Evolutionary conservation across 1,140 invertebrate genomes (phyloP).

Genomic region (Calephelis virginiensis): DNA sequence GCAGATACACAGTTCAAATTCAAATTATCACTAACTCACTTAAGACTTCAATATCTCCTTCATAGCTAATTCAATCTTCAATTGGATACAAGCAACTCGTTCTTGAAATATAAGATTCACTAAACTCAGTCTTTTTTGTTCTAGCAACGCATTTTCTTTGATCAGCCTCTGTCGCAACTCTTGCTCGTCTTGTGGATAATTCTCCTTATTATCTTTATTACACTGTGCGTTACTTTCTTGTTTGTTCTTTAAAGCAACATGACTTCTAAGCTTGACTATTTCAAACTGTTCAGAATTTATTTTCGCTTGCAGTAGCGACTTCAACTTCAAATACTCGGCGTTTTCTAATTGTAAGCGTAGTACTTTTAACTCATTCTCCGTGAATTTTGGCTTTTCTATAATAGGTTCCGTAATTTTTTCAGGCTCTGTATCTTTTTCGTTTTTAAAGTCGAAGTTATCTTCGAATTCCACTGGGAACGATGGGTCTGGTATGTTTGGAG

Average conservation of each 20-base stretch:
- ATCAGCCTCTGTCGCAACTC: constrained; percentile 78
- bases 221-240: constrained; percentile 63
- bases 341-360: constrained; percentile 82
- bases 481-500: constrained; percentile 45
- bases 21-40: background rate
- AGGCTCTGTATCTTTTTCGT: constrained; percentile 26
- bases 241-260: constrained; percentile 74
- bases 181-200: constrained; percentile 61
- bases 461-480: constrained; percentile 71
- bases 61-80: constrained; percentile 83
- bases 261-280: constrained; percentile 82
- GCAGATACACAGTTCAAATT: too few species aligned
- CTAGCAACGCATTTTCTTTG: constrained; percentile 83
- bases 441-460: constrained; percentile 48
- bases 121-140: constrained; percentile 82
- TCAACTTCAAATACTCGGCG: constrained; percentile 83
- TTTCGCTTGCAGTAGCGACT: constrained; percentile 81
- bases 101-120: constrained; percentile 83
- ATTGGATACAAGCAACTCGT: constrained; percentile 82
- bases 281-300: constrained; percentile 83
- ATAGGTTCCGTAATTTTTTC: constrained; percentile 28
- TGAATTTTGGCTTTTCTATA: constrained; percentile 71
- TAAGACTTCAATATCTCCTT: constrained; percentile 77
- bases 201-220: constrained; percentile 76
- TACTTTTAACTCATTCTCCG: constrained; percentile 79